Percentiles rank a stretch among this genome's conserved stretches.
Conservation (phyloP, 2,888 invertebrate genomes). For the Sphaerophoria rueppellii region DNA sequence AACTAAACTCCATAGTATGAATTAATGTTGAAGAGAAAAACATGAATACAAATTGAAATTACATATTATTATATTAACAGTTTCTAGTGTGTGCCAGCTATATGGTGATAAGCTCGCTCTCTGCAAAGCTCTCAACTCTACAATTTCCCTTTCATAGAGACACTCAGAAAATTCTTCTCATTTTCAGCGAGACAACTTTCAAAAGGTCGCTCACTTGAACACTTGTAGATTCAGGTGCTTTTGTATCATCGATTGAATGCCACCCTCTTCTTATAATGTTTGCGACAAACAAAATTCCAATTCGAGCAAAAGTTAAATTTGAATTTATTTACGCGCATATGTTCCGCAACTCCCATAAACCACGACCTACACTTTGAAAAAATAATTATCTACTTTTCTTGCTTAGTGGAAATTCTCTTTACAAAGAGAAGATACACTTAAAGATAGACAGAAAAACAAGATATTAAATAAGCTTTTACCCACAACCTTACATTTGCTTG, state of each 20-base stretch:
- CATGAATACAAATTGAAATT: not conserved
- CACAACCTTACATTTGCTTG: too few relatives aligned
- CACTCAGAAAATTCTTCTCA: not conserved
- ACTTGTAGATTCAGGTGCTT: slow-evolving; percentile 27
- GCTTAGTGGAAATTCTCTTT: not conserved
- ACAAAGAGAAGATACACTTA: not conserved
- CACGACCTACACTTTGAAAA: slow-evolving; percentile 26
- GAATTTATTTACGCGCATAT: not conserved
- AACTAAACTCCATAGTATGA: not conserved
- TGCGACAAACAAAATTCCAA: not conserved
- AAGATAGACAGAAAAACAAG: not conserved
- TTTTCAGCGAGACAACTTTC: not conserved
- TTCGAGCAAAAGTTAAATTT: slow-evolving; percentile 1
- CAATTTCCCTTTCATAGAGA: not conserved
- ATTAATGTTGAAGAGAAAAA: not conserved
- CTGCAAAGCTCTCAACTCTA: not conserved
- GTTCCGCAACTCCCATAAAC: not conserved
- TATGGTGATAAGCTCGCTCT: not conserved
- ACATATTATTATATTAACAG: not conserved
- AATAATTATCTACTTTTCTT: not conserved
- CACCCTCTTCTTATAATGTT: not conserved
- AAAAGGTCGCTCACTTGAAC: not conserved
- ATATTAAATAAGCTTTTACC: not conserved
- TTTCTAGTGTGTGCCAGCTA: not conserved
- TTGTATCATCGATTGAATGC: not conserved